phyloP scores from a whole-genome alignment of 1,140 invertebrate genomes.

The Euglossa dilemma region DNA sequence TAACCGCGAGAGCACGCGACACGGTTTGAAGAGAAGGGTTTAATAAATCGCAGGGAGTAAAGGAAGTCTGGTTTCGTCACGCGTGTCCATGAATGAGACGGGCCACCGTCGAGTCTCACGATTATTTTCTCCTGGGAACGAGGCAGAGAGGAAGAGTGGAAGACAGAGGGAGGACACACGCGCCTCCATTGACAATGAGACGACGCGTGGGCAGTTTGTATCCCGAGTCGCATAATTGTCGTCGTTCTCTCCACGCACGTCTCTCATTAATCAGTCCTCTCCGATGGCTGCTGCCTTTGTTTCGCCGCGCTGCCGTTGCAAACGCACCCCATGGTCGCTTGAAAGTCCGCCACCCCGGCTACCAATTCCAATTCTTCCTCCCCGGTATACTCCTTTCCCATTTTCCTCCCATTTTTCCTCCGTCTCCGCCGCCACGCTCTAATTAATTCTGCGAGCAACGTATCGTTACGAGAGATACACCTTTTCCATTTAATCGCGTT shows the following conservation, averaged over 20 bases:
- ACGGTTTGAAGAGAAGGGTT: neutral
- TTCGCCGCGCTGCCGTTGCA: constrained; percentile 19
- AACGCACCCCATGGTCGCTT: constrained; percentile 19
- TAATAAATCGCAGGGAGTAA: neutral
- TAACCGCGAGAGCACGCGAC: neutral
- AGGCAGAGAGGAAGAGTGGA: neutral
- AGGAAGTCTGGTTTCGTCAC: neutral
- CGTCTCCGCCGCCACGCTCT: neutral
- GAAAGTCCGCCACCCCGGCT: neutral
- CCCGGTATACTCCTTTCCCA: neutral
- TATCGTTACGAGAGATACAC: constrained; percentile 14
- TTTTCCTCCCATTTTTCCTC: neutral
- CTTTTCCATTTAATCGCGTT: neutral
- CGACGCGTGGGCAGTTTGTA: constrained; percentile 54
- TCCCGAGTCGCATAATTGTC: constrained; percentile 58
- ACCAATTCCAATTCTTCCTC: constrained; percentile 30
- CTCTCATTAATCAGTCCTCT: constrained; percentile 63
- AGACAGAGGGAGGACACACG: neutral
- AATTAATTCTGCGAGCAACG: constrained; percentile 34
- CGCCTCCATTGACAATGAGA: constrained; percentile 50
- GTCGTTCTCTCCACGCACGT: constrained; percentile 55
- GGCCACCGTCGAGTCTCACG: constrained; percentile 16
- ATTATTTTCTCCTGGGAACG: constrained; percentile 43
- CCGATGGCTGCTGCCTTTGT: constrained; percentile 51
- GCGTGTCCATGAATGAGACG: constrained; percentile 21